Evolutionary conservation across 2,888 invertebrate genomes (phyloP), one percentile per base, ranked within the genome.

Genomic region (Scrobipalpa atriplicella): DNA sequence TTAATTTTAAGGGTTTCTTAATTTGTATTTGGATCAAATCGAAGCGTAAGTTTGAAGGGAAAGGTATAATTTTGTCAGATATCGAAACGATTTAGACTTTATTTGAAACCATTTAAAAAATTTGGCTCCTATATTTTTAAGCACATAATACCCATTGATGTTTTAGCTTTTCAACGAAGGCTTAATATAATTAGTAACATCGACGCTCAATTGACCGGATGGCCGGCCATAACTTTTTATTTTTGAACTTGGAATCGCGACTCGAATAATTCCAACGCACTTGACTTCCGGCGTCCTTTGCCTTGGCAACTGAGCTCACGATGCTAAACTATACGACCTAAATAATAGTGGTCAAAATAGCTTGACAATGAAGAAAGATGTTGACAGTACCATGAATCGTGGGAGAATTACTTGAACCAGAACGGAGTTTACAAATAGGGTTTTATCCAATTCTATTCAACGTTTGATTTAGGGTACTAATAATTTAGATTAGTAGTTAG

Each of bases 211-310:
- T 80, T 81, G 80, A 79, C 84, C 85, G 84, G 85, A 85, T 82
- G 77, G 72, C 75, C 73, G 72, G 81, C 85, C 87, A 86, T 87
- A 82, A 87, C 88, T 85, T 84, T 86, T 81, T 80, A 77, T 63
- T 51, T 51, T 62, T 38, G 58, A 58, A 58, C 36, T 58, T 62
- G n/a, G 75, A 79, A 84, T 87, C 84, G 90, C 87, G 83, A 87
- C 86, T 81, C 84, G 80, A 85, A 86, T 78, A 86, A 88, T 87
- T 83, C 82, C 80, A 84, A 82, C 83, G 78, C 83, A 82, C 78
- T 84, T 79, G 79, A 82, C 81, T 86, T 88, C 88, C 88, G 86
- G 79, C 79, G 84, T 84, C 85, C 83, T 85, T 82, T 81, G 73
- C 68, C 56, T 64, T 66, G 65, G 67, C 58, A 63, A 69, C 62